Evolutionary conservation across 2,797 vertebrate species (phyloP), one percentile per base, ranked within the genome.

Genomic region (Podarcis lilfordi): DNA sequence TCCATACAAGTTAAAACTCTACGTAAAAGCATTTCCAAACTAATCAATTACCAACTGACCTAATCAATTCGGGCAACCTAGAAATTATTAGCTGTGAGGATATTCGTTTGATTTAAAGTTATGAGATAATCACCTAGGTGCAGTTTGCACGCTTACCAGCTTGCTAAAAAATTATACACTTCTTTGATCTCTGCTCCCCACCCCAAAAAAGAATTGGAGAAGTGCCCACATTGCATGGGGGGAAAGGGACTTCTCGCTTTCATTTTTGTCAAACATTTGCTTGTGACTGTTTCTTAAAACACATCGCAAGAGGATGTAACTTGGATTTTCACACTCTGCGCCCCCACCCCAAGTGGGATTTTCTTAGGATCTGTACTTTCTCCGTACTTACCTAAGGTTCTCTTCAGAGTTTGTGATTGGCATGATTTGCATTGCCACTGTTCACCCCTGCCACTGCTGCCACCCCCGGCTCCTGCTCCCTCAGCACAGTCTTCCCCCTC

Each of bases 401-500:
- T 5, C 5, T 88, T 79, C 64, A 78, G 2, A 71, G 32, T 35
- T 71, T 80, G 64, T 50, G 89, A 59, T 0, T 0, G 72, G 17
- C 3, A 23, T 84, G 77, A 89, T 87, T 89, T 90, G 86, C 59
- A 90, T 61, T 35, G 55, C 43, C 59, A 21, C 40, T 6, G 1
- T 1, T 29, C 66, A 25, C 32, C 29, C 4, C 79, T 55, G 50
- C 13, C 50, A 55, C 50, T 55, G 50, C 66, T 27, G 21, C 13
- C 80, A 50, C 1, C 9, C 10, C 10, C 45, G 50, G 6, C 64
- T 25, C 1, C 3, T 32, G 0, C 45, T 86, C 86, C 59, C 64
- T 21, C 72, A 83, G 88, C 82, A 78, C 86, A 82, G 85, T 69
- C 82, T 91, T 87, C 72, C 27, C 55, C 40, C 68, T 35, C 82